Evolutionary conservation across 2,113 vertebrate genomes (phyloP), one percentile per base, ranked within the genome.

Genomic region (Ia io): DNA sequence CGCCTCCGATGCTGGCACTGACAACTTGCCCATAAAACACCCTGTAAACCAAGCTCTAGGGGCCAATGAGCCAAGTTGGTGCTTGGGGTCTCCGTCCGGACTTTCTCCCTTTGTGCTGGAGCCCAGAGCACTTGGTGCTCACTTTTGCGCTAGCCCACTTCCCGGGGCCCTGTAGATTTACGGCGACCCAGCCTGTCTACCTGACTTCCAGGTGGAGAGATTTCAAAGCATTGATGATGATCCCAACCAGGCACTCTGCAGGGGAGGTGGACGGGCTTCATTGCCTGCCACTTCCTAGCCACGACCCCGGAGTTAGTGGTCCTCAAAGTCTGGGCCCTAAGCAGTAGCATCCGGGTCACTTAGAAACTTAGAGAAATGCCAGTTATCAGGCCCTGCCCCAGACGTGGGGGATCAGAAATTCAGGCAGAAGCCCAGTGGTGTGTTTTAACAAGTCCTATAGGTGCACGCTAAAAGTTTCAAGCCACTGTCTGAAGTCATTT

Each of bases 331-430:
- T 23, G 53, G 77, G 13, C 53, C 71, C 70, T 40, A 32, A 53
- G 42, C 17, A 42, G 32, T 12, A 73, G n/a, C 22, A 4, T 12
- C 49, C 0, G 0, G 0, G 2, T n/a, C 17, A 1, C 22, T 20
- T 37, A 71, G 37, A 65, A 44, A 65, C 11, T 22, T 18, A 14
- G 3, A 30, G 70, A 53, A 51, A 49, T 2, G 5, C 71, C 25
- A 10, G 12, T 74, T 47, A 35, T 11, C n/a, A 32, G 56, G 22
- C 69, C 71, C 76, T 32, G 40, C 3, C 35, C 61, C 30, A 61
- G n/a, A 22, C 4, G 49, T 1, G 35, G 30, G 2, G 23, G n/a
- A n/a, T 91, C 40, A 32, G 63, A 74, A 73, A 61, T 35, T 28
- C 35, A 20, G 12, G 11, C 8, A 0, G 17, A 42, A 49, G 30